Percentiles rank a stretch among this genome's conserved stretches.
phyloP scores from a whole-genome alignment of 2,113 vertebrate species.

The Campylomormyrus tamandua region DNA sequence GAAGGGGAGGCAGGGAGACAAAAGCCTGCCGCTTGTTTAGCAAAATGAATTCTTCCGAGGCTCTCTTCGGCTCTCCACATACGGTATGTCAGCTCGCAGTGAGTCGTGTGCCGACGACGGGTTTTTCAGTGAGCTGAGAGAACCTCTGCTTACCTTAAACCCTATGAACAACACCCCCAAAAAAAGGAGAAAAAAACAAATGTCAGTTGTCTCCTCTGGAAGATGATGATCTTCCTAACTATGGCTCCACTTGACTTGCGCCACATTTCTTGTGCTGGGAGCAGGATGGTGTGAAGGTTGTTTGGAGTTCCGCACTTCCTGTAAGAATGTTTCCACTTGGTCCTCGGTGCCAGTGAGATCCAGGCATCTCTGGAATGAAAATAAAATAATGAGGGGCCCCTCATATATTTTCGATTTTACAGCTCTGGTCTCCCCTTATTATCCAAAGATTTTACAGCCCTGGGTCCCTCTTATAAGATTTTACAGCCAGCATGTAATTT shows the following conservation, averaged over 20 bases:
- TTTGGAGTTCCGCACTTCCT: neutral
- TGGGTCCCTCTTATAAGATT: neutral
- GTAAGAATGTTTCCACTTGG: neutral
- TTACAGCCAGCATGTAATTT: neutral
- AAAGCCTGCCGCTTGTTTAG: neutral
- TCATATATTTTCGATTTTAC: neutral
- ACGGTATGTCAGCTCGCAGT: neutral
- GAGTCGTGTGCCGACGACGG: neutral
- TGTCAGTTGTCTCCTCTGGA: neutral
- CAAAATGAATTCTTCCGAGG: neutral
- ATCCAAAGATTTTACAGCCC: neutral
- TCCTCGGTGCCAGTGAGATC: neutral
- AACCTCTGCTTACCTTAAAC: neutral
- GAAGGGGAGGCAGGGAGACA: neutral
- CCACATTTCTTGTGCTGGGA: neutral
- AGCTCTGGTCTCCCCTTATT: neutral
- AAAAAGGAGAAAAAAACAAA: neutral
- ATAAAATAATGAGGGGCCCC: neutral
- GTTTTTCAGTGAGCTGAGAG: neutral
- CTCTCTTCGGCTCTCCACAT: neutral
- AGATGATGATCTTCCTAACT: neutral
- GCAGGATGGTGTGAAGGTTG: neutral
- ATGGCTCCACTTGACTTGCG: neutral
- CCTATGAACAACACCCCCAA: neutral
- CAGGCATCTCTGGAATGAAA: slow-evolving; percentile 3